A percentile compares a stretch with the other conserved stretches of the same genome.
phyloP scores from a whole-genome alignment of 2,888 invertebrate species.

The Cephus pygmeus region DNA sequence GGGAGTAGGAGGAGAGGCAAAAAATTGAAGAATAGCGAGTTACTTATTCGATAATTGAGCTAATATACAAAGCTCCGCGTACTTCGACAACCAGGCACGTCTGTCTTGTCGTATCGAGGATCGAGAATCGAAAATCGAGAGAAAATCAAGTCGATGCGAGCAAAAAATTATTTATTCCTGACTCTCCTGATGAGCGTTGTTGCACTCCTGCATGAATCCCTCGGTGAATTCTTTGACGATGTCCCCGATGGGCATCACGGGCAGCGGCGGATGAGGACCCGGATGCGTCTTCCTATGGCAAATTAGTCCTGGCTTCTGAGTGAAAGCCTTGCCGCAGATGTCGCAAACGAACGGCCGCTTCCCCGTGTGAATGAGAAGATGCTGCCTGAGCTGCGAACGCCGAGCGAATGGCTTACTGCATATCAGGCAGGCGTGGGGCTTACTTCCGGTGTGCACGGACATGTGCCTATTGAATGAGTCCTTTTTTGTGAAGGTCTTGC shows the following conservation, averaged over 20 bases:
- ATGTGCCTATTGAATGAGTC: slow-evolving; percentile 63
- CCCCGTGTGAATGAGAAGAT: slow-evolving; percentile 61
- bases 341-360: slow-evolving; percentile 61
- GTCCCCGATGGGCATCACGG: slow-evolving; percentile 63
- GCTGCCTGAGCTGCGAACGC: slow-evolving; percentile 59
- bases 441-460: slow-evolving; percentile 61
- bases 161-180: too few relatives aligned
- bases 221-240: slow-evolving; percentile 60
- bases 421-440: slow-evolving; percentile 59
- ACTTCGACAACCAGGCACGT: too few relatives aligned
- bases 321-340: slow-evolving; percentile 62
- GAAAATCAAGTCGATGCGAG: too few relatives aligned
- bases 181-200: too few relatives aligned
- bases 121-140: too few relatives aligned
- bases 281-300: slow-evolving; percentile 63
- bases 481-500: slow-evolving; percentile 62
- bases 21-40: too few relatives aligned
- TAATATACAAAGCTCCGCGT: too few relatives aligned
- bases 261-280: slow-evolving; percentile 59
- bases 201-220: slow-evolving; percentile 3
- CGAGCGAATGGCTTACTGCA: slow-evolving; percentile 60
- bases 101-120: too few relatives aligned
- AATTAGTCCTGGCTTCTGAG: slow-evolving; percentile 61
- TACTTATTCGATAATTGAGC: too few relatives aligned
- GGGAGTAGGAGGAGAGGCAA: too few relatives aligned